Evolutionary conservation across 2,888 invertebrate genomes (phyloP), one percentile per base, ranked within the genome.

Genomic region (Agrotis ipsilon): DNA sequence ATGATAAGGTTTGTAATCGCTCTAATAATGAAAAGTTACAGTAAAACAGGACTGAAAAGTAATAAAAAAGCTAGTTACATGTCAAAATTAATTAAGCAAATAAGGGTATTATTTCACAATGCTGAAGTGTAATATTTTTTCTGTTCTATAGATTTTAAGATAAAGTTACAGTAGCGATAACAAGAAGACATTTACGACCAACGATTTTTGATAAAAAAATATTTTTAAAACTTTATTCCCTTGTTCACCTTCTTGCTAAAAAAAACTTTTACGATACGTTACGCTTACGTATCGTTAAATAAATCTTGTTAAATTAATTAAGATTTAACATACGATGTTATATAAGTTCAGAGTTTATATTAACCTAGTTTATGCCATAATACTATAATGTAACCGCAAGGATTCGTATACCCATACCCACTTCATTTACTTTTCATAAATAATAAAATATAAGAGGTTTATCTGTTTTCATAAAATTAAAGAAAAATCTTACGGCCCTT

Each of bases 51-150:
- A n/a, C n/a, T n/a, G n/a, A n/a, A 18, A 54, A 7, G 63, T 67
- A 58, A n/a, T 45, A 48, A 58, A 65, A 39, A 21, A 74, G 14
- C 49, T 24, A 45, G 43, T n/a, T 58, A 63, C 32, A 4, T 58
- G 58, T 74, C 43, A 43, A 55, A 43, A 66, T 70, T 60, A 32
- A 54, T 70, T 68, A 32, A 32, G 3, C 13, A 55, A 5, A n/a
- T 32, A n/a, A n/a, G 55, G 32, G 73, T 83, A 48, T 68, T n/a
- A 55, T 73, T 70, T 72, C 55, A 61, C 39, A 69, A 69, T 21
- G 14, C 27, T 49, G 21, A 68, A 74, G 72, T 84, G 72, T 63
- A 27, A 66, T 75, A 60, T 74, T 21, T 54, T 84, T 60, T 74
- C 55, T 43, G 60, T 49, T 39, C 39, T 74, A 18, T 68, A 61